Percentiles rank a stretch among this genome's conserved stretches.
These are phyloP conservation scores for Adineta ricciae DNA, from an alignment of 2,888 invertebrate species.

Conservation along the genomic window DNA sequence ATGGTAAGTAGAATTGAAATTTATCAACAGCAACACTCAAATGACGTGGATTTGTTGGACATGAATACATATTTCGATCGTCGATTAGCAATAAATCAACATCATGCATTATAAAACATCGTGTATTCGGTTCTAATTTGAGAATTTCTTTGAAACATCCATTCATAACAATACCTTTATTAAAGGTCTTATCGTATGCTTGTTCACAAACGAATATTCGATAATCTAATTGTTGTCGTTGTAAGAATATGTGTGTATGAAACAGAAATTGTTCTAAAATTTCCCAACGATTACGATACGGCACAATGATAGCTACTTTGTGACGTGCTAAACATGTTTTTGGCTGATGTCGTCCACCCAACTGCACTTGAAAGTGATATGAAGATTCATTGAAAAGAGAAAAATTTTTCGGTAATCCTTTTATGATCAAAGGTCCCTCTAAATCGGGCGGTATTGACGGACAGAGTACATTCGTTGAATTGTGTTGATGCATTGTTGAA, in stretches of 20 bases:
- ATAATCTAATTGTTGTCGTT: slow-evolving; percentile 53
- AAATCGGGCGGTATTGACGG: neutral
- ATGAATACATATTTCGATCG: slow-evolving; percentile 32
- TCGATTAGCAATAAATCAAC: slow-evolving; percentile 71
- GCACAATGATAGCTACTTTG: slow-evolving; percentile 44
- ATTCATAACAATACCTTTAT: slow-evolving; percentile 91
- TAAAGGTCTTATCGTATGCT: slow-evolving; percentile 65
- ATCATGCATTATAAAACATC: slow-evolving; percentile 91
- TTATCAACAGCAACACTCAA: slow-evolving; percentile 85
- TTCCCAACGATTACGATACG: slow-evolving; percentile 49
- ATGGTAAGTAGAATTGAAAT: slow-evolving; percentile 48
- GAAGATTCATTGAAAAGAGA: neutral
- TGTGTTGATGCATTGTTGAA: neutral
- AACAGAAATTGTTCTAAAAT: slow-evolving; percentile 52
- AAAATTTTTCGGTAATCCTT: neutral
- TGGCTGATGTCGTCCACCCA: slow-evolving; percentile 26
- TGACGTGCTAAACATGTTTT: slow-evolving; percentile 23
- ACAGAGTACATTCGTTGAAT: neutral
- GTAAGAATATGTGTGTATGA: slow-evolving; percentile 53
- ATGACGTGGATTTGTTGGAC: slow-evolving; percentile 67
- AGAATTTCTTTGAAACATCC: slow-evolving; percentile 82
- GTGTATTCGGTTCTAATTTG: slow-evolving; percentile 54
- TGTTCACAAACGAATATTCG: slow-evolving; percentile 55
- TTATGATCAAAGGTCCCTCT: neutral
- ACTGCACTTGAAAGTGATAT: neutral